Evolutionary conservation across 2,797 vertebrate species (phyloP), one percentile per base, ranked within the genome.

Genomic region (Dicrostonyx torquatus): DNA sequence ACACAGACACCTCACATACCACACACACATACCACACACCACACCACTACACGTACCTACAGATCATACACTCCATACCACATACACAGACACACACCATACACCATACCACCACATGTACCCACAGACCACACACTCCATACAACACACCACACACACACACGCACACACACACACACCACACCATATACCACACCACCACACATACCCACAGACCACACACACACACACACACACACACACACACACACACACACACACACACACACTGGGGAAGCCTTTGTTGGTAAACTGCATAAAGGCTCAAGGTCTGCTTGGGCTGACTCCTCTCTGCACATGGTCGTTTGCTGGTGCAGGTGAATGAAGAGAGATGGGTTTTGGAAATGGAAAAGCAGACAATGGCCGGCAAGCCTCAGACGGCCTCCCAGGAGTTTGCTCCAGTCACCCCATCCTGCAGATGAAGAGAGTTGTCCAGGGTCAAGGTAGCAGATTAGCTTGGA

Each of bases 391-490:
- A 31, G 12, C 43, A 31, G 40, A 2, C 12, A 10, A 37, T 53
- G 91, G 37, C 22, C 60, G 55, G 58, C 34, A 79, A 79, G 86
- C 34, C 34, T 3, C n/a, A 2, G 8, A 45, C 37, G 0, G 53
- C 3, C 62, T 62, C 37, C 0, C 24, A 2, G 10, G 11, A 48
- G 7, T 66, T 48, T 18, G 93, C 6, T 45, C 15, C 20, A 34
- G 5, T 64, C 11, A 13, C 34, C 15, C 85, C 66, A 0, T 20
- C 1, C 34, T 8, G 34, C 48, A 37, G 53, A 50, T 14, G 50
- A 95, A 88, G 66, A 78, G 45, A 34, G 60, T 64, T 31, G 80
- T 78, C 58, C 60, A 22, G 37, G 62, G 82, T 70, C 53, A 26
- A 73, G 22, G 22, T 6, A 53, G 76, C 29, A 12, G 31, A 22